These are phyloP conservation scores for Ciconia boyciana DNA, from an alignment of 2,113 vertebrate genomes.

Conservation along the genomic window DNA sequence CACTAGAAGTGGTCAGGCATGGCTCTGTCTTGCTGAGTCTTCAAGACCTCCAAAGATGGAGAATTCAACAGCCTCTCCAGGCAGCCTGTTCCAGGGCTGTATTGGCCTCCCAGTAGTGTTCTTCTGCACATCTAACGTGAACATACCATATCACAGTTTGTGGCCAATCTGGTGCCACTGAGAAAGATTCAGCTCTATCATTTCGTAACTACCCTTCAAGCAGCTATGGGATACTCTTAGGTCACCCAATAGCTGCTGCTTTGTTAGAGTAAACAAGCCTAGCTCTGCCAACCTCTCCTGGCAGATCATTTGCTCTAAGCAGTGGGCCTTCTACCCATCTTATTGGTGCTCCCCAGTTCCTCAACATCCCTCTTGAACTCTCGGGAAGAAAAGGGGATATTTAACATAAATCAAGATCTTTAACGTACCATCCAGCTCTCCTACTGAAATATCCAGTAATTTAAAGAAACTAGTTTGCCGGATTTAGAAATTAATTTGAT, in stretches of 20 bases:
- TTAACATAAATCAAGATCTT: background rate
- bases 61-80: background rate
- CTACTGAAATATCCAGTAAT: background rate
- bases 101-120: fast-evolving
- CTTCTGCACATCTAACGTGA: background rate
- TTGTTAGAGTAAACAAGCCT: background rate
- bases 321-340: background rate
- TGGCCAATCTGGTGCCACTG: background rate
- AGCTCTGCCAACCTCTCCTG: background rate
- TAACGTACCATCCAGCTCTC: background rate
- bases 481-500: background rate
- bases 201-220: background rate
- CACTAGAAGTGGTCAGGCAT: background rate
- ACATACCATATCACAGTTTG: background rate
- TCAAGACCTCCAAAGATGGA: background rate
- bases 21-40: background rate
- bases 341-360: background rate
- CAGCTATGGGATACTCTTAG: background rate
- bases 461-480: background rate
- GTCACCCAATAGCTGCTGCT: background rate
- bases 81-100: background rate
- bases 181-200: background rate
- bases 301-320: background rate
- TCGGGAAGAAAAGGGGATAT: background rate
- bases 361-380: background rate